These are phyloP conservation scores for Rhadina sibilatrix DNA, from an alignment of 2,113 vertebrate genomes.

Conservation along the genomic window DNA sequence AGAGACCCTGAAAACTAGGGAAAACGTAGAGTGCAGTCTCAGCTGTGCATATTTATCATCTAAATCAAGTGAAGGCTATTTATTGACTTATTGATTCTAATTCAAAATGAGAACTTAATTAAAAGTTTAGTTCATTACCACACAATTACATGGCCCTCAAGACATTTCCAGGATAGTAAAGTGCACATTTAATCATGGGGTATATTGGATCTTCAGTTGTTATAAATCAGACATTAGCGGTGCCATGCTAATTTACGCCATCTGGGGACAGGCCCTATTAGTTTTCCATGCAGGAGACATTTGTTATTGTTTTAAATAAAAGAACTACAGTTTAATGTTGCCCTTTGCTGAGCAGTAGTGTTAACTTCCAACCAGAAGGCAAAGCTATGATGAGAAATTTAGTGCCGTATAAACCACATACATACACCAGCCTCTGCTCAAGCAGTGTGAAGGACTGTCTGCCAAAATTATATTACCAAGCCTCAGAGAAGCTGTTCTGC, in stretches of 20 bases:
- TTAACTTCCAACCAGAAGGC: constrained; percentile 9
- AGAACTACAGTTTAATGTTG: not conserved
- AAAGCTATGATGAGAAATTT: not conserved
- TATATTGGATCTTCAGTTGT: constrained; percentile 41
- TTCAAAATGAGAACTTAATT: constrained; percentile 68
- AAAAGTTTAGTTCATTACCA: constrained; percentile 65
- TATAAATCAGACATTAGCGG: constrained; percentile 55
- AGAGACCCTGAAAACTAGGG: constrained; percentile 20
- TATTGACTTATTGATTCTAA: constrained; percentile 70
- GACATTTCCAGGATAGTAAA: constrained; percentile 49
- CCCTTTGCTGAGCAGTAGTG: constrained; percentile 47
- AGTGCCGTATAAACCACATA: not conserved
- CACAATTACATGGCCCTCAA: constrained; percentile 60
- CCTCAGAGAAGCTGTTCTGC: not conserved
- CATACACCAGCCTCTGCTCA: not conserved
- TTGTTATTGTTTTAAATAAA: constrained; percentile 42
- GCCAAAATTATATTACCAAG: not conserved
- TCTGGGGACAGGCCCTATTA: constrained; percentile 52
- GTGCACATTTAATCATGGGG: constrained; percentile 53
- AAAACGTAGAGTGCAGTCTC: constrained; percentile 38
- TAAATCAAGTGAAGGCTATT: constrained; percentile 60
- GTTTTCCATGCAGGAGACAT: constrained; percentile 41
- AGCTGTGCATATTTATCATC: constrained; percentile 60
- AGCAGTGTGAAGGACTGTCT: not conserved
- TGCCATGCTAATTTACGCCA: constrained; percentile 46